A percentile compares a stretch with the other conserved stretches of the same genome.
phyloP scores from a whole-genome alignment of 2,888 invertebrate genomes.

The Acrobasis repandana region DNA sequence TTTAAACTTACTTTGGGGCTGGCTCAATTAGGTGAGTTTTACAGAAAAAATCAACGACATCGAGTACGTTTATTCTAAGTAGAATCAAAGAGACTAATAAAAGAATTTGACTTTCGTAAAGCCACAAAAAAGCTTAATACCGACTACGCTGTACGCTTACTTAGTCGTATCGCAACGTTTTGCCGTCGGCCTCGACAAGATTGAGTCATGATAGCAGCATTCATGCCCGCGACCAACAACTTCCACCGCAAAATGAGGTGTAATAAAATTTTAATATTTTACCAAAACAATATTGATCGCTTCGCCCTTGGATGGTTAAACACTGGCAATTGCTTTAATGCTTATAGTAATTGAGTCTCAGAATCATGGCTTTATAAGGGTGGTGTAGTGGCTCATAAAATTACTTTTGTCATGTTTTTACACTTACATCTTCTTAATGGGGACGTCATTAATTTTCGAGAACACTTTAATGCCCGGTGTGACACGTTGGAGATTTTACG shows the following conservation, averaged over 20 bases:
- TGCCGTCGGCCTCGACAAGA: constrained; percentile 49
- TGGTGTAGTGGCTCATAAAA: background rate
- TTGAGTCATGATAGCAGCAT: constrained; percentile 64
- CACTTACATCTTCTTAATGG: constrained; percentile 14
- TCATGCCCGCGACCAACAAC: constrained; percentile 44
- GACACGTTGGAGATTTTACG: background rate
- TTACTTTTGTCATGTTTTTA: constrained; percentile 20
- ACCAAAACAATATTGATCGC: constrained; percentile 53
- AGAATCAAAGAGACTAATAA: background rate
- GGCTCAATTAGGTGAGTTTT: too few species aligned
- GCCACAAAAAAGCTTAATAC: background rate
- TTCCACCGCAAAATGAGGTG: constrained; percentile 53
- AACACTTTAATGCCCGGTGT: background rate
- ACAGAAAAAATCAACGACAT: background rate
- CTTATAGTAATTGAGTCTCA: background rate
- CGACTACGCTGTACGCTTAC: background rate
- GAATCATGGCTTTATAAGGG: constrained; percentile 8
- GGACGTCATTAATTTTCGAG: constrained; percentile 8
- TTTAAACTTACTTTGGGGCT: too few species aligned
- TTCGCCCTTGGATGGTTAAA: constrained; percentile 31
- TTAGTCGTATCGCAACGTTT: constrained; percentile 20
- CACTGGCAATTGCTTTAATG: constrained; percentile 21
- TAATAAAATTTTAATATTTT: constrained; percentile 55
- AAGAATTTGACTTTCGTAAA: background rate
- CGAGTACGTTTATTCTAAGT: background rate